These are phyloP conservation scores for Rhynchomys soricoides DNA, from an alignment of 2,113 vertebrate genomes.

Conservation along the genomic window DNA sequence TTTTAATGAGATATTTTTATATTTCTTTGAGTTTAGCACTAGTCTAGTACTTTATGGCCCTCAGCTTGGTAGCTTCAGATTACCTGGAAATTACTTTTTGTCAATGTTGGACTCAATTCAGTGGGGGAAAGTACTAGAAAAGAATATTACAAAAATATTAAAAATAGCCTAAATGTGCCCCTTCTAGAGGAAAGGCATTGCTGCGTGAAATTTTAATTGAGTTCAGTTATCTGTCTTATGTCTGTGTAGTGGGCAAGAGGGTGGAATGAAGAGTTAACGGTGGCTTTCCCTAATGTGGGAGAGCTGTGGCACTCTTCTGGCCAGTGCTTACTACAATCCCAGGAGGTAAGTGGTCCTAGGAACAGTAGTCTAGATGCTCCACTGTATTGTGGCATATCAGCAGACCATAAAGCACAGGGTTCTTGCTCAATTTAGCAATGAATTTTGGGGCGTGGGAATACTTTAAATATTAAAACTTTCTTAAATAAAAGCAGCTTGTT, in stretches of 20 bases:
- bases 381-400: neutral
- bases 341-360: neutral
- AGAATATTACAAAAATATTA: neutral
- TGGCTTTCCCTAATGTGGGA: neutral
- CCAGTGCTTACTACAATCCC: neutral
- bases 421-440: neutral
- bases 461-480: neutral
- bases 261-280: neutral
- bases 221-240: neutral
- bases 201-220: constrained; percentile 38
- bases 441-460: neutral
- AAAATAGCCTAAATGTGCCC: neutral
- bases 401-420: neutral
- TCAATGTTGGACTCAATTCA: neutral
- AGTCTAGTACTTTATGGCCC: neutral
- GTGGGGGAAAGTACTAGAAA: neutral
- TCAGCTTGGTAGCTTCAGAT: constrained; percentile 9
- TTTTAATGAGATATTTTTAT: neutral
- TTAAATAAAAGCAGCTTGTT: neutral
- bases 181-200: neutral
- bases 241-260: neutral
- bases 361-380: neutral
- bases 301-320: neutral
- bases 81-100: neutral
- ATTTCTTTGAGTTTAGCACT: neutral